Conservation (phyloP, 2,113 vertebrate genomes). For the Macquaria australasica region DNA sequence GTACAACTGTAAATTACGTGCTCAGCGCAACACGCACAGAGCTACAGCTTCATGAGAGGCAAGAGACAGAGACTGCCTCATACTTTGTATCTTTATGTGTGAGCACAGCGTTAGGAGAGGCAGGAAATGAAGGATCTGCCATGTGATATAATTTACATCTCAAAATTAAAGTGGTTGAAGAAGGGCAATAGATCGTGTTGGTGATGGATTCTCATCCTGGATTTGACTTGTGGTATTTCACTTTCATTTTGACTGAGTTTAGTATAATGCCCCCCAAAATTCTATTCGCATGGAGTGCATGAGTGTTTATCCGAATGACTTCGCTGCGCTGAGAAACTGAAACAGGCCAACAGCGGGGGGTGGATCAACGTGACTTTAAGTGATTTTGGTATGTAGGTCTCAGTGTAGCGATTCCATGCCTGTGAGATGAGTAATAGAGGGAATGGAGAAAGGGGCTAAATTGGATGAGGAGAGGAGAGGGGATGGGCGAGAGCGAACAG, state of each 20-base stretch:
- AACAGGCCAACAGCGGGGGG: slow-evolving; percentile 4
- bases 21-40: no score
- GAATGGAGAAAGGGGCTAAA: slow-evolving; percentile 2
- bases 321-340: not conserved
- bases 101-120: not conserved
- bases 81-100: no score
- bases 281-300: not conserved
- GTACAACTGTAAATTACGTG: no score
- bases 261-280: not conserved
- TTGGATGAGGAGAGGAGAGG: not conserved
- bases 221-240: slow-evolving; percentile 8
- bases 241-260: not conserved
- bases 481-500: not conserved
- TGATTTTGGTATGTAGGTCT: slow-evolving; percentile 33
- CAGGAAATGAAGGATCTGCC: not conserved
- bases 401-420: not conserved
- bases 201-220: not conserved
- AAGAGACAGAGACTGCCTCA: no score
- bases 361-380: slow-evolving; percentile 30
- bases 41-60: no score
- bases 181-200: not conserved
- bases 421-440: slow-evolving; percentile 3
- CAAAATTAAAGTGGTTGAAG: slow-evolving; percentile 7
- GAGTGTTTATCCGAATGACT: not conserved
- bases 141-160: not conserved